Conservation (phyloP, 2,113 vertebrate genomes). For the Hippocampus zosterae region DNA sequence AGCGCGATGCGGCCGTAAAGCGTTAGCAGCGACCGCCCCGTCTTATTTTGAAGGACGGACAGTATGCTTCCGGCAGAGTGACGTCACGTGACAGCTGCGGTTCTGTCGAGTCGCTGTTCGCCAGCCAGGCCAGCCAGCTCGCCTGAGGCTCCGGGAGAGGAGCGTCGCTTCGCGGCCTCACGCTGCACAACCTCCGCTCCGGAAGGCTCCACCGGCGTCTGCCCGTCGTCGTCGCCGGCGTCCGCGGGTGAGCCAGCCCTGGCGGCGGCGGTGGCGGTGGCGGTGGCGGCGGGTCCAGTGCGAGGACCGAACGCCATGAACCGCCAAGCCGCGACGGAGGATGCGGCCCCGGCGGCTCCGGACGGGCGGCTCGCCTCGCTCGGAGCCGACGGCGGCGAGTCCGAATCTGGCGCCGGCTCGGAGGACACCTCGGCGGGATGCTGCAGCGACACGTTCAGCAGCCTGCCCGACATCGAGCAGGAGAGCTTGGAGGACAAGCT, state of each 20-base stretch:
- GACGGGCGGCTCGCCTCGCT: slow-evolving; percentile 49
- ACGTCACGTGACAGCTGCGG: neutral
- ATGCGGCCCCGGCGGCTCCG: slow-evolving; percentile 31
- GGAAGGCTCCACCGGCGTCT: slow-evolving; percentile 10
- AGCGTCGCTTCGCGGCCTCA: neutral
- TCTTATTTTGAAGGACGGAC: slow-evolving; percentile 6
- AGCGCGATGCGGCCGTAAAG: no score
- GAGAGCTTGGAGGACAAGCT: slow-evolving; percentile 65
- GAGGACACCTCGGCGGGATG: slow-evolving; percentile 58
- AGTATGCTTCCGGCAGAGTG: neutral
- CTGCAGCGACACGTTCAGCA: slow-evolving; percentile 64
- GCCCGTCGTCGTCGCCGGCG: slow-evolving; percentile 21
- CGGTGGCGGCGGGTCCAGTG: slow-evolving; percentile 45
- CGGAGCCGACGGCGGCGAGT: slow-evolving; percentile 65
- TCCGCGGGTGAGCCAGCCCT: slow-evolving; percentile 12
- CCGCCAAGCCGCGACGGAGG: slow-evolving; percentile 49
- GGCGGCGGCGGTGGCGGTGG: slow-evolving; percentile 4
- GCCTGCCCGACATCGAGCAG: slow-evolving; percentile 63
- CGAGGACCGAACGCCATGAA: slow-evolving; percentile 59
- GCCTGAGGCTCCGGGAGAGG: neutral
- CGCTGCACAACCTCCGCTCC: neutral
- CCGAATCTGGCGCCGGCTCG: slow-evolving; percentile 63
- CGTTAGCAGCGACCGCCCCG: neutral
- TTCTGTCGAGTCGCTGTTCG: neutral
- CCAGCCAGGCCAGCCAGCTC: no score